Evolutionary conservation across 2,113 vertebrate genomes (phyloP).

Genomic region (Hiodon tergisus): DNA sequence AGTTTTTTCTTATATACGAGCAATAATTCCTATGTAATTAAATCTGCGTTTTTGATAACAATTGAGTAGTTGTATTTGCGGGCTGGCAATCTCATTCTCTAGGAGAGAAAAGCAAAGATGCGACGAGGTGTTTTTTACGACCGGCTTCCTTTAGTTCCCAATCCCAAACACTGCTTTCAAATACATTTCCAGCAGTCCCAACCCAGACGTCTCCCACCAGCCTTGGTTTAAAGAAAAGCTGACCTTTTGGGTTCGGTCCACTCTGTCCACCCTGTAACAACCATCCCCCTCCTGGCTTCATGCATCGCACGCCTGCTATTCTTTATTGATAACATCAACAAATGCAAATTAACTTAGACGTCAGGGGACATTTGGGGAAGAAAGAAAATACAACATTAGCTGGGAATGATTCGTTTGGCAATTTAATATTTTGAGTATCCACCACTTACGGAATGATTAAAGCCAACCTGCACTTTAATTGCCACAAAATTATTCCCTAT

Average conservation of each 20-base stretch:
- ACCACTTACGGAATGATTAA: conserved; percentile 36
- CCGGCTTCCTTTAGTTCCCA: conserved; percentile 59
- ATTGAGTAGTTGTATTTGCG: background rate
- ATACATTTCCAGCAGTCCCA: conserved; percentile 56
- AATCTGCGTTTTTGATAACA: no score
- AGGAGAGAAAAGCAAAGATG: conserved; percentile 54
- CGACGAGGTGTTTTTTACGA: conserved; percentile 66
- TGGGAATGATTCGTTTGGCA: conserved; percentile 49
- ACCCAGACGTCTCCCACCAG: conserved; percentile 46
- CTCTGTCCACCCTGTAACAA: conserved; percentile 60
- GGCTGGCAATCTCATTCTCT: background rate
- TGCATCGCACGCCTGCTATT: conserved; percentile 57
- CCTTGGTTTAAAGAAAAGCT: conserved; percentile 62
- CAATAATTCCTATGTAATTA: no score
- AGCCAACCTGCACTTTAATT: conserved; percentile 48
- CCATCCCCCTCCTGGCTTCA: conserved; percentile 43
- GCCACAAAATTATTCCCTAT: conserved; percentile 47
- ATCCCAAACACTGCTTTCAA: conserved; percentile 60
- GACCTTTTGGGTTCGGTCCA: conserved; percentile 62
- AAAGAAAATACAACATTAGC: conserved; percentile 50
- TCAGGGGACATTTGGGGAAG: conserved; percentile 26
- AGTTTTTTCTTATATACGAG: no score
- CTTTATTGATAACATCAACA: conserved; percentile 67
- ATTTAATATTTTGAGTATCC: conserved; percentile 54
- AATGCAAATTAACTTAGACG: conserved; percentile 64